A percentile compares a stretch with the other conserved stretches of the same genome.
Conservation (phyloP, 2,888 invertebrate genomes). For the Lithodes maja region DNA sequence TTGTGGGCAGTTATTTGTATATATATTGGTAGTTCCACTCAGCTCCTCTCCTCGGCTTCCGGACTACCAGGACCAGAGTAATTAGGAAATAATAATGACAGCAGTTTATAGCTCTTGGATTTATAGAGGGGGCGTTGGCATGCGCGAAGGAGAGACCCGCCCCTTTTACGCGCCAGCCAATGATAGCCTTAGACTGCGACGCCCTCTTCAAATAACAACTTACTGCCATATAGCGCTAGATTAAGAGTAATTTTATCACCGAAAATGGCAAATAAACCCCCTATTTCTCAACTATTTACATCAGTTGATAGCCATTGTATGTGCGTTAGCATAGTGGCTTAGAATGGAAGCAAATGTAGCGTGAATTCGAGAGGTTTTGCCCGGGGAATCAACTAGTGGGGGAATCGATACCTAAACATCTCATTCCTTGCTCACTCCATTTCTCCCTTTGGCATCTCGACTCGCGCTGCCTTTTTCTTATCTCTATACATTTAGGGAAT, state of each 20-base stretch:
- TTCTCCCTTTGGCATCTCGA: not conserved
- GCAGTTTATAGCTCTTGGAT: constrained; percentile 54
- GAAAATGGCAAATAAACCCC: no score
- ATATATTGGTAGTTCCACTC: not conserved
- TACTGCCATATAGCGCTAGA: no score
- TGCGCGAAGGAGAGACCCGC: constrained; percentile 23
- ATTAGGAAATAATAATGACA: constrained; percentile 61
- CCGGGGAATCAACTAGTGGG: no score
- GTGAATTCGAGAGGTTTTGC: no score
- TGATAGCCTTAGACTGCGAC: constrained; percentile 2
- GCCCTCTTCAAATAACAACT: no score
- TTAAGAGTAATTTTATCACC: no score
- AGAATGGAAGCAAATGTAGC: no score
- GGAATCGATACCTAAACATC: not conserved
- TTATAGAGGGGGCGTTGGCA: constrained; percentile 33
- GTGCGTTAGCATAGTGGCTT: no score
- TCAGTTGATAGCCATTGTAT: no score
- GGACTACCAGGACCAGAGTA: constrained; percentile 44
- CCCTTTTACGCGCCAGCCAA: constrained; percentile 39
- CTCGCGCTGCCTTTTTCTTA: constrained; percentile 16
- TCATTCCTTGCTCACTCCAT: not conserved
- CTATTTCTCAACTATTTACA: no score
- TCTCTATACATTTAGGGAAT: constrained; percentile 26
- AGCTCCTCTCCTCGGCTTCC: constrained; percentile 8
- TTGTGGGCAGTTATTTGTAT: no score